Evolutionary conservation across 1,140 invertebrate species (phyloP).

Genomic region (silkworm (Bombyx mori)): DNA sequence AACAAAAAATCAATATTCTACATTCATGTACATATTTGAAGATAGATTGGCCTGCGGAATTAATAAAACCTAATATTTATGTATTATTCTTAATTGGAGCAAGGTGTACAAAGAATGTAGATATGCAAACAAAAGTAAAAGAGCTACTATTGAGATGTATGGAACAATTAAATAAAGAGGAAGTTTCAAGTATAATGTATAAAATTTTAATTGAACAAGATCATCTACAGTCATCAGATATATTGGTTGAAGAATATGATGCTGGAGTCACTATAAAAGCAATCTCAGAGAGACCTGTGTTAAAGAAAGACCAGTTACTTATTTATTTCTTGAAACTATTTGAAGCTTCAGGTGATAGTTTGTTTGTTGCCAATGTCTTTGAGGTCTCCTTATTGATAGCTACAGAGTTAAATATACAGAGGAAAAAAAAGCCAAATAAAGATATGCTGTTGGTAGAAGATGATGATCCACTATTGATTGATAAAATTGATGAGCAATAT

Average conservation of each 20-base stretch:
- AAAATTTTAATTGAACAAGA: conserved; percentile 35
- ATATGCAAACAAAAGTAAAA: conserved; percentile 43
- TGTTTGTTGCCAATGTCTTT: conserved; percentile 31
- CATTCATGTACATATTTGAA: conserved; percentile 51
- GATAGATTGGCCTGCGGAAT: conserved; percentile 30
- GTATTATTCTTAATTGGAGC: conserved; percentile 42
- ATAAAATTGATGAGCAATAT: conserved; percentile 46
- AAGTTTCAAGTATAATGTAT: conserved; percentile 25
- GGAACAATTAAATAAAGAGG: conserved; percentile 27
- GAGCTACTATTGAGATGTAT: conserved; percentile 53
- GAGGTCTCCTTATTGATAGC: conserved; percentile 34
- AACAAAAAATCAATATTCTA: conserved; percentile 56
- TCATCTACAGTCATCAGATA: background rate
- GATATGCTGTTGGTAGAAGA: conserved; percentile 48
- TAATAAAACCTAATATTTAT: conserved; percentile 43
- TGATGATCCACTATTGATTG: conserved; percentile 46
- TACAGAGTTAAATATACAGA: conserved; percentile 27
- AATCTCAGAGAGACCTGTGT: conserved; percentile 11
- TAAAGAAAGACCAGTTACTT: conserved; percentile 29
- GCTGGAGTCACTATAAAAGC: conserved; percentile 47
- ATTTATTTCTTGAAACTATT: conserved; percentile 39
- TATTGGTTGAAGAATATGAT: conserved; percentile 45
- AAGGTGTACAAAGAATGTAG: conserved; percentile 35
- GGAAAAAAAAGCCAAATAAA: conserved; percentile 21
- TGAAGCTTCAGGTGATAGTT: conserved; percentile 21